Evolutionary conservation across 1,140 invertebrate genomes (phyloP), one percentile per base, ranked within the genome.

Genomic region (Drepana arcuata): DNA sequence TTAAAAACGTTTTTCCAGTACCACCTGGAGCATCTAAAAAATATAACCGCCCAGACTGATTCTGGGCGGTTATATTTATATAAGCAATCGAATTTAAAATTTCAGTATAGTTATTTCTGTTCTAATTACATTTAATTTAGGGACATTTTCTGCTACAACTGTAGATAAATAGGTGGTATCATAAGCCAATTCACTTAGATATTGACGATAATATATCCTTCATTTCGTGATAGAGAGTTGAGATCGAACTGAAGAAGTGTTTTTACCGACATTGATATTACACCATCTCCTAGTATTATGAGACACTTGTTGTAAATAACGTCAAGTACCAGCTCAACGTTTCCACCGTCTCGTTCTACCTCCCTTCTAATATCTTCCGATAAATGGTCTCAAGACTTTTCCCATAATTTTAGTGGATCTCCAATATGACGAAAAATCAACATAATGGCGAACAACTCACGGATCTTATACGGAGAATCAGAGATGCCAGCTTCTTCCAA

Each of bases 231-330:
- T 5, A 9, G 4, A 21, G 9, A 9, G 18, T 4, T 21, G 4
- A 5, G 18, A 5, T 21, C 18, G 18, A 5, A 9, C 4, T 21
- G 4, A 5, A 5, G 18, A 21, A 21, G 4, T 5, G 28, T 16
- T 7, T 36, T 27, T 38, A 34, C 16, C 30, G 25, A 45, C 26
- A 26, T 31, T 35, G 16, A 34, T 29, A 30, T 31, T 31, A 36
- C 33, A 5, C 21, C n/a, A 32, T 42, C 33, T 14, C 31, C 13
- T 27, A 25, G 28, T 23, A 44, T 7, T 16, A 10, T 27, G 3
- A 44, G 34, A 12, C 34, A 33, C 38, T 44, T 37, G 15, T 44
- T 37, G 33, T 41, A 33, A 37, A 34, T 34, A 45, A 27, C 16
- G n/a, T 5, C 9, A 5, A 9, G 9, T 5, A 21, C 4, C 18